phyloP scores from a whole-genome alignment of 2,888 invertebrate species.

The Chouioia cunea region DNA sequence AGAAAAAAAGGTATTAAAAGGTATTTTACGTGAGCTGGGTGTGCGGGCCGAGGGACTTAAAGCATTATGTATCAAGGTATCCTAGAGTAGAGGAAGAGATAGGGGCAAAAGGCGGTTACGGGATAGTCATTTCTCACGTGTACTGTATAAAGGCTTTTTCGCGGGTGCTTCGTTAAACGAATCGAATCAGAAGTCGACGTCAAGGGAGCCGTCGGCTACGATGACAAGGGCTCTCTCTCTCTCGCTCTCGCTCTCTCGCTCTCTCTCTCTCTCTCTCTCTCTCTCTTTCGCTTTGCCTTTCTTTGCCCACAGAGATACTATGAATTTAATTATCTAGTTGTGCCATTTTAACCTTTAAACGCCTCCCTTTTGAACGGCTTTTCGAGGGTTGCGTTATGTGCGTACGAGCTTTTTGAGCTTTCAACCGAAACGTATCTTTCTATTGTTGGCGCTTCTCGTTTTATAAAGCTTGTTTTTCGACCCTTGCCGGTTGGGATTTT shows the following conservation, averaged over 20 bases:
- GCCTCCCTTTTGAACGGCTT: constrained; percentile 6
- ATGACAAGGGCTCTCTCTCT: constrained; percentile 47
- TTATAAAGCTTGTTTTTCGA: no score
- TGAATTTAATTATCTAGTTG: constrained; percentile 33
- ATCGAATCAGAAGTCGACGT: constrained; percentile 47
- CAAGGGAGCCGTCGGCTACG: constrained; percentile 46
- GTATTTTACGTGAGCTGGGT: background rate
- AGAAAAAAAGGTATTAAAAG: background rate
- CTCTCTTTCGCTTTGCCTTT: constrained; percentile 26
- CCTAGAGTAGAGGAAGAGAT: background rate
- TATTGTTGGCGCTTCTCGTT: no score
- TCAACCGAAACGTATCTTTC: no score
- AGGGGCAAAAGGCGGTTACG: constrained; percentile 4
- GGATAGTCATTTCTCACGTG: constrained; percentile 27
- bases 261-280: constrained; percentile 25
- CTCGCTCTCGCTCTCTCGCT: constrained; percentile 21
- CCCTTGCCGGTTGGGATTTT: no score
- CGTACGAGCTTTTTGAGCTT: no score
- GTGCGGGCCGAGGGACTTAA: constrained; percentile 2
- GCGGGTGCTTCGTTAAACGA: constrained; percentile 56
- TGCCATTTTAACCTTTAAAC: constrained; percentile 26
- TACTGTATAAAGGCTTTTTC: constrained; percentile 53
- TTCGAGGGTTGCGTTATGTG: no score
- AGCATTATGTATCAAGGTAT: constrained; percentile 1
- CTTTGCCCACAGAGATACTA: constrained; percentile 16